These are phyloP conservation scores for Typhlichthys eigenmanni DNA, from an alignment of 2,797 vertebrate genomes.

Conservation along the genomic window DNA sequence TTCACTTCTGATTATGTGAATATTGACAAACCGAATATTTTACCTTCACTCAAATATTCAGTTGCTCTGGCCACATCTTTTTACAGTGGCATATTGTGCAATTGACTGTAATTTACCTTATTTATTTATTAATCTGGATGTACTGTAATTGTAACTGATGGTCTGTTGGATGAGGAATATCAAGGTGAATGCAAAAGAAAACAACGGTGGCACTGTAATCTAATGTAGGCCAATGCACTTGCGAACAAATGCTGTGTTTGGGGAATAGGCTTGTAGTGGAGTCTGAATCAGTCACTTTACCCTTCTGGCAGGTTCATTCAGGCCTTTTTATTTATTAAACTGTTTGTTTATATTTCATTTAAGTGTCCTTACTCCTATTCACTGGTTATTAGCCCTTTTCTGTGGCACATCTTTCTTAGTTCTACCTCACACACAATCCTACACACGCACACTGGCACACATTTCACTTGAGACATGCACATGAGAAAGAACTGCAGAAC, in stretches of 20 bases:
- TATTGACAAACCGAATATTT: constrained; percentile 33
- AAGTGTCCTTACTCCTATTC: constrained; percentile 72
- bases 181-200: constrained; percentile 62
- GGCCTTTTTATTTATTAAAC: constrained; percentile 39
- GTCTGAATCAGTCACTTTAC: constrained; percentile 56
- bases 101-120: constrained; percentile 42
- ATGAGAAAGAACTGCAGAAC: constrained; percentile 59
- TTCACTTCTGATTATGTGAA: constrained; percentile 51
- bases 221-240: constrained; percentile 29
- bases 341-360: constrained; percentile 62
- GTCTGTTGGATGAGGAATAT: constrained; percentile 55
- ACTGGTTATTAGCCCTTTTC: constrained; percentile 48
- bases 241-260: constrained; percentile 34
- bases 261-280: constrained; percentile 37
- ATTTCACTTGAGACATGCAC: constrained; percentile 45
- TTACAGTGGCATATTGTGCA: constrained; percentile 45
- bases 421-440: constrained; percentile 65
- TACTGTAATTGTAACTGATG: constrained; percentile 39
- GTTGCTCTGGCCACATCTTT: constrained; percentile 35
- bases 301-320: constrained; percentile 41
- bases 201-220: constrained; percentile 36
- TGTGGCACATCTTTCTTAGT: constrained; percentile 62
- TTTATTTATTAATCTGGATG: constrained; percentile 32
- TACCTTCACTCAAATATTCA: constrained; percentile 7
- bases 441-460: constrained; percentile 9